These are phyloP conservation scores for Plectrocnemia conspersa DNA, from an alignment of 1,140 invertebrate genomes.

Conservation along the genomic window DNA sequence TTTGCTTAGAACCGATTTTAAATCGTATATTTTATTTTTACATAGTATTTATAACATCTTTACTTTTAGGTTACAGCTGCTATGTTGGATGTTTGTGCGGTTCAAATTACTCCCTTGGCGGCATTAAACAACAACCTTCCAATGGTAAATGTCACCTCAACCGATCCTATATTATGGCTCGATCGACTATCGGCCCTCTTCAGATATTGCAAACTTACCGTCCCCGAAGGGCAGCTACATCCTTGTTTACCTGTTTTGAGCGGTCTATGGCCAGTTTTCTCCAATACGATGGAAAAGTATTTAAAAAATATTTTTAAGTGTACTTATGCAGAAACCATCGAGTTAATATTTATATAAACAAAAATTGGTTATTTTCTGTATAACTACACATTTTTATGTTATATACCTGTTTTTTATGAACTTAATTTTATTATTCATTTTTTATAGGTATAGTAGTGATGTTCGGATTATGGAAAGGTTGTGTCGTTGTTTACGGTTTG, in stretches of 20 bases:
- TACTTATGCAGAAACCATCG: too few relatives aligned
- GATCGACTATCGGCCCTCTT: constrained; percentile 89
- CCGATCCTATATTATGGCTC: constrained; percentile 88
- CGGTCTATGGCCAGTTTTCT: constrained; percentile 86
- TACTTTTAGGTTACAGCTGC: constrained; percentile 56
- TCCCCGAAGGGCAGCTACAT: constrained; percentile 52
- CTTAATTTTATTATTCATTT: constrained; percentile 9
- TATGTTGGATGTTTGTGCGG: constrained; percentile 72
- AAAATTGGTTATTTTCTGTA: too few relatives aligned
- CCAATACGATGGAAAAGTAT: constrained; percentile 62
- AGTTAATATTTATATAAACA: too few relatives aligned
- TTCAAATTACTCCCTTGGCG: constrained; percentile 67
- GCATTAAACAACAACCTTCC: constrained; percentile 49
- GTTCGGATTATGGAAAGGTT: constrained; percentile 84
- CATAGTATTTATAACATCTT: constrained; percentile 20
- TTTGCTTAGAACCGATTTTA: constrained; percentile 36
- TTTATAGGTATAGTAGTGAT: constrained; percentile 72
- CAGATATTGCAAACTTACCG: constrained; percentile 62
- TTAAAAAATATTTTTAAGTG: constrained; percentile 13
- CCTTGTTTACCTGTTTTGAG: constrained; percentile 77
- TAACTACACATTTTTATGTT: not conserved
- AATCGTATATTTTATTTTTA: not conserved
- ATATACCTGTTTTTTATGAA: not conserved
- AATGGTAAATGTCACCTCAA: constrained; percentile 43
- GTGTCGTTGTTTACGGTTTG: constrained; percentile 86